phyloP scores from a whole-genome alignment of 2,113 vertebrate genomes.

The Pycnonotus jocosus region DNA sequence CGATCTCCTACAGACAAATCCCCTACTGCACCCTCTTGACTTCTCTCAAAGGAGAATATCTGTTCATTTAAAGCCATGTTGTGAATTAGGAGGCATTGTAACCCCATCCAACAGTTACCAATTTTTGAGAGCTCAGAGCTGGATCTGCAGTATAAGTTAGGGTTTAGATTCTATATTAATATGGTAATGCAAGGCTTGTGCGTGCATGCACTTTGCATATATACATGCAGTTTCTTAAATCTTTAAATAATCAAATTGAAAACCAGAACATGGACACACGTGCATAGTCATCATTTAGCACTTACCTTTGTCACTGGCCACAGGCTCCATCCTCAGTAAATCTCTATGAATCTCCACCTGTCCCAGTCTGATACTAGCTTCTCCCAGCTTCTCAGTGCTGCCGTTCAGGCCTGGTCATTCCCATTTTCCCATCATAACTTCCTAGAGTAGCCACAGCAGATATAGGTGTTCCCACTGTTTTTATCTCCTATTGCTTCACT shows the following conservation, averaged over 20 bases:
- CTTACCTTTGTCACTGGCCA: neutral
- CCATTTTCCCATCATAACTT: neutral
- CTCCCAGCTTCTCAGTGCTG: neutral
- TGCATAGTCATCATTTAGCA: neutral
- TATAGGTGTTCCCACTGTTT: neutral
- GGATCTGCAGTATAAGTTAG: neutral
- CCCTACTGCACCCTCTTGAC: neutral
- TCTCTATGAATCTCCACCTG: neutral
- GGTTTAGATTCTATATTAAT: neutral
- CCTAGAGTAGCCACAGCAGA: rapidly evolving
- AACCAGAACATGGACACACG: neutral
- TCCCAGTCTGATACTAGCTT: neutral
- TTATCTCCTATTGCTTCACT: neutral
- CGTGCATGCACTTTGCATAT: neutral
- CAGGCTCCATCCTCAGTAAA: neutral
- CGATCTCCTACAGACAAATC: neutral
- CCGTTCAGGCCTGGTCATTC: neutral
- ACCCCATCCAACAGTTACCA: neutral
- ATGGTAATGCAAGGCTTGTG: neutral
- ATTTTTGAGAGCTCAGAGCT: neutral
- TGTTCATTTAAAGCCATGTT: neutral
- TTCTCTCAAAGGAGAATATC: neutral
- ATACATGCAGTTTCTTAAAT: neutral
- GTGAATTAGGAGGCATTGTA: neutral
- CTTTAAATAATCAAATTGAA: neutral